A percentile compares a stretch with the other conserved stretches of the same genome.
phyloP scores from a whole-genome alignment of 2,888 invertebrate species.

The Euzetes globulus region DNA sequence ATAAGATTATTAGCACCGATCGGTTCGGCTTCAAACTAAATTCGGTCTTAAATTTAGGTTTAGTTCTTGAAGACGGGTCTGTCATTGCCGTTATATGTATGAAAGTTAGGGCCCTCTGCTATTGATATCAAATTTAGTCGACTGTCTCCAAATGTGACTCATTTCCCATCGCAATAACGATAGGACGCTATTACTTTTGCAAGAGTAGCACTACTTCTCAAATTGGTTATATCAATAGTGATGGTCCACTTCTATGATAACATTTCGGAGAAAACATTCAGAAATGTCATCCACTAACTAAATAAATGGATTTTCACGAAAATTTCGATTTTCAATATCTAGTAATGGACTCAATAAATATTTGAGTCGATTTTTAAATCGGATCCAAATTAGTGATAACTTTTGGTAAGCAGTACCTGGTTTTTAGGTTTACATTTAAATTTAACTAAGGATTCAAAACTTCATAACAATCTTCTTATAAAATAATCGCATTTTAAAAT shows the following conservation, averaged over 20 bases:
- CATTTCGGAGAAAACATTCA: not conserved
- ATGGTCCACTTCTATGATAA: not conserved
- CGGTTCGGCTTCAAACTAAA: not conserved
- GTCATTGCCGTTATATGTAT: not conserved
- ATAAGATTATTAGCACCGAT: not conserved
- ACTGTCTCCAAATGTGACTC: not conserved
- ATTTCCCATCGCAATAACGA: not conserved
- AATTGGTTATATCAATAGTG: not conserved
- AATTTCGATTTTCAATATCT: not conserved
- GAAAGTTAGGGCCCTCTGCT: not conserved
- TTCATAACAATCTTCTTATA: too few species aligned
- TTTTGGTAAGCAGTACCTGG: too few species aligned
- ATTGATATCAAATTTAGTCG: not conserved
- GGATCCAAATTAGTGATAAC: too few species aligned
- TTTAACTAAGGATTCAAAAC: too few species aligned
- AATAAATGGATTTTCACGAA: not conserved
- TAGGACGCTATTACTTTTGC: not conserved
- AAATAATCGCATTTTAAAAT: too few species aligned
- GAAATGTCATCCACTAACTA: not conserved
- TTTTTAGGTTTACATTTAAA: too few species aligned
- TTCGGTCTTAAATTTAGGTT: not conserved
- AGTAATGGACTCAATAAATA: too few species aligned
- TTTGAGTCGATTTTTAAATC: too few species aligned
- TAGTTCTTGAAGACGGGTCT: not conserved
- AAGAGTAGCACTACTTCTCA: not conserved